Percentiles rank a stretch among this genome's conserved stretches.
Conservation (phyloP, 1,140 invertebrate species). For the Cherax quadricarinatus region DNA sequence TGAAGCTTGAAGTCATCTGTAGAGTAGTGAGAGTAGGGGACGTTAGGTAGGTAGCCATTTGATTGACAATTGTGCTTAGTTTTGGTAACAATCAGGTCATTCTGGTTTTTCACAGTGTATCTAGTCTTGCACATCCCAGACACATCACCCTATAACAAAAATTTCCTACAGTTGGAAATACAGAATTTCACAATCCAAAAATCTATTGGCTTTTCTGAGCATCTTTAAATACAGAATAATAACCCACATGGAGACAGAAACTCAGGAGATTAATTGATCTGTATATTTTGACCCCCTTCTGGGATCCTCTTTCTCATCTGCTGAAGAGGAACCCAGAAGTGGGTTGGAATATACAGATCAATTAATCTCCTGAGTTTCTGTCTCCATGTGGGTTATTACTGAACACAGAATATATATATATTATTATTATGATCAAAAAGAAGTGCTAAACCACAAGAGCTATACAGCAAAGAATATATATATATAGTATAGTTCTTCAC, state of each 20-base stretch:
- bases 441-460: too few relatives aligned
- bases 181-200: neutral
- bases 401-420: neutral
- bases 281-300: too few relatives aligned
- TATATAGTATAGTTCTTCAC: neutral
- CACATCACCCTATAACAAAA: conserved; percentile 46
- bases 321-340: too few relatives aligned
- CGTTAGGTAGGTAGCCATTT: conserved; percentile 20
- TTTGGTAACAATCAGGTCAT: conserved; percentile 17
- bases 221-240: neutral
- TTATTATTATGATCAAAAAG: too few relatives aligned
- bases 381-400: too few relatives aligned
- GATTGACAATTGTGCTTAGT: conserved; percentile 29
- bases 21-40: conserved; percentile 40
- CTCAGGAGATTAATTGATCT: too few relatives aligned
- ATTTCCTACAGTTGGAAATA: neutral
- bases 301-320: too few relatives aligned
- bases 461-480: neutral
- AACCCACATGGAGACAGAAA: too few relatives aligned
- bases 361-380: too few relatives aligned
- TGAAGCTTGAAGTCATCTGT: neutral
- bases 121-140: conserved; percentile 38
- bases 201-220: neutral
- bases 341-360: too few relatives aligned
- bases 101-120: conserved; percentile 2